Evolutionary conservation across 1,140 invertebrate genomes (phyloP), one percentile per base, ranked within the genome.

Genomic region (Drosophila nebulosa): DNA sequence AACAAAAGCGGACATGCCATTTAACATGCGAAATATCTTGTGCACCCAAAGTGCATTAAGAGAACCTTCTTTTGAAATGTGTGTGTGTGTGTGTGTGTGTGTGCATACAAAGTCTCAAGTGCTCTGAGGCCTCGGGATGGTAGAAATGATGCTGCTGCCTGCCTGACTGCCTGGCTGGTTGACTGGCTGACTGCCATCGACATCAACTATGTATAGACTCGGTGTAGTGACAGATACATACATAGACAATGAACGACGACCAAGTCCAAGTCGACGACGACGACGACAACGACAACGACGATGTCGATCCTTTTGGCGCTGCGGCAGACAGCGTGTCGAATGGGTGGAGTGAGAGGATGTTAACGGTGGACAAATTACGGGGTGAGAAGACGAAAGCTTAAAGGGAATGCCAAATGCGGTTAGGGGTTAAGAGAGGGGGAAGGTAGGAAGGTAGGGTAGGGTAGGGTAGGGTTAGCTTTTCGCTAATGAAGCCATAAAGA

Each of bases 401-500:
- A 6, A 57, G 21, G n/a, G 61, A 51, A 12, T 36, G n/a, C n/a
- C n/a, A n/a, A n/a, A n/a, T 4, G 27, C 27, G 27, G n/a, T n/a
- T n/a, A n/a, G n/a, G n/a, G 46, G 35, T 30, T 42, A 14, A 56
- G 52, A 52, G 3, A n/a, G 35, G 3, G 14, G 14, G 64, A 24
- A 46, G 27, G 35, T 26, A 26, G 55, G 46, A 27, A 55, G 32
- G 59, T 59, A 46, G 36, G 59, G 63, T 52, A 65, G 76, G 53
- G 4, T 4, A 9, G 27, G 7, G 27, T 9, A 65, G 39, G 39
- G 6, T 46, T 67, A 64, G 71, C 75, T 64, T 78, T 76, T 70
- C 69, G 76, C 83, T 90, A 90, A 90, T 90, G 88, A 90, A 90
- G 86, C 88, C 70, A 90, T 90, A 88, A 89, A 90, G 76, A 88